A percentile compares a stretch with the other conserved stretches of the same genome.
These are phyloP conservation scores for Nasua narica DNA, from an alignment of 2,797 vertebrate species.

Conservation along the genomic window DNA sequence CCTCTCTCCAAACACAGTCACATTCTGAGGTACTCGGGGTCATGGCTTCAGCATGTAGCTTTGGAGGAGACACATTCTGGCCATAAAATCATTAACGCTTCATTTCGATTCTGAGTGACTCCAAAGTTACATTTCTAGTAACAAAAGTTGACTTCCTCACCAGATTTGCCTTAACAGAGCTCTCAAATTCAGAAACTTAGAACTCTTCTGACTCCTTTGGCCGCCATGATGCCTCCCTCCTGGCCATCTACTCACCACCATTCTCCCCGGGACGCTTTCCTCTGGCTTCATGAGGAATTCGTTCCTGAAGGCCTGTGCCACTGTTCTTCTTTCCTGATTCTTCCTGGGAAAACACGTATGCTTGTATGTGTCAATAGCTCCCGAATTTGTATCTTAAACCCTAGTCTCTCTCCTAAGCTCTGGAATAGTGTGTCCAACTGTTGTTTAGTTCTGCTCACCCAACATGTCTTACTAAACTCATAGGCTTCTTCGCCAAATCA, in stretches of 20 bases:
- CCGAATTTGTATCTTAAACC: neutral
- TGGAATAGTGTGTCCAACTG: neutral
- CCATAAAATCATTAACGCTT: neutral
- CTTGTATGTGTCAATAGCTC: neutral
- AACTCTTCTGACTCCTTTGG: neutral
- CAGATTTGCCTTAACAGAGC: neutral
- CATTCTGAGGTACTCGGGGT: neutral
- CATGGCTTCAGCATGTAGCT: too few species aligned
- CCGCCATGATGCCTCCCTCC: too few species aligned
- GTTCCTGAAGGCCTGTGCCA: neutral
- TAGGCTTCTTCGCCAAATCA: neutral
- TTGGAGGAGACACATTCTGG: neutral
- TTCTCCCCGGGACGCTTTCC: neutral
- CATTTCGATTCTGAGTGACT: neutral
- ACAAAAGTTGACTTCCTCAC: neutral
- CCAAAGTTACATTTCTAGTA: neutral
- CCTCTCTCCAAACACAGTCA: neutral
- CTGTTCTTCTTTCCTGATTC: neutral
- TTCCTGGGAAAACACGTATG: neutral
- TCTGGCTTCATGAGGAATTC: neutral
- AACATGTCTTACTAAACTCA: neutral
- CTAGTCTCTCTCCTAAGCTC: neutral
- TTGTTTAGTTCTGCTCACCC: neutral
- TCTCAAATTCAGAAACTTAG: neutral
- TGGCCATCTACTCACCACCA: rapidly evolving